Evolutionary conservation across 2,888 invertebrate genomes (phyloP), one percentile per base, ranked within the genome.

Genomic region (Lithophane ornitopus): DNA sequence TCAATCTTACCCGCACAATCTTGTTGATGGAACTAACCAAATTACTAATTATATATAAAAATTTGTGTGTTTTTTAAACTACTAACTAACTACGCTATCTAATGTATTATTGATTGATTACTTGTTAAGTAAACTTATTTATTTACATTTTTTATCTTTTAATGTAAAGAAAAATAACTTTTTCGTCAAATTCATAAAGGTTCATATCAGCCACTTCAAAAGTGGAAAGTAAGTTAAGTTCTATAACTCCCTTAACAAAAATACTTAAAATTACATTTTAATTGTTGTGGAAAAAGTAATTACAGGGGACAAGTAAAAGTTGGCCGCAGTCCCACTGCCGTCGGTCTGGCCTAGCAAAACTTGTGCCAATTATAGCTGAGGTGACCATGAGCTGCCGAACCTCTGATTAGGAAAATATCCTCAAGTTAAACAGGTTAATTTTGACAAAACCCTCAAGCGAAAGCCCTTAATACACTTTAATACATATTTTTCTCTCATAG

Each of bases 261-360:
- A 81, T 56, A 70, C 72, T 78, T 78, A 76, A 78, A 78, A 84
- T 85, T 82, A 82, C 75, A 74, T 74, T 83, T 81, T 78, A 81
- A 81, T 82, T 85, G 81, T 80, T 88, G 90, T 90, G 87, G 88
- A 89, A 91, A 91, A 94, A 94, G 94, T 93, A 92, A 94, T 94
- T 94, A 94, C 90, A 92, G 89, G 89, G 92, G 93, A 93, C 93
- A 94, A 94, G 94, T 94, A 94, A 94, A 94, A 95, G 94, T 95
- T 94, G 93, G 93, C 91, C 87, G 85, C 90, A 88, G 90, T 92
- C 92, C 91, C 93, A 88, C 94, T 94, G 93, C 93, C 92, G 93
- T 92, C 91, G 92, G 90, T 86, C 84, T 89, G 89, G 92, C 90
- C 92, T 92, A 91, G 90, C 89, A 90, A 91, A 94, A 95, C 93